Evolutionary conservation across 2,888 invertebrate genomes (phyloP), one percentile per base, ranked within the genome.

Genomic region (Limulus polyphemus): DNA sequence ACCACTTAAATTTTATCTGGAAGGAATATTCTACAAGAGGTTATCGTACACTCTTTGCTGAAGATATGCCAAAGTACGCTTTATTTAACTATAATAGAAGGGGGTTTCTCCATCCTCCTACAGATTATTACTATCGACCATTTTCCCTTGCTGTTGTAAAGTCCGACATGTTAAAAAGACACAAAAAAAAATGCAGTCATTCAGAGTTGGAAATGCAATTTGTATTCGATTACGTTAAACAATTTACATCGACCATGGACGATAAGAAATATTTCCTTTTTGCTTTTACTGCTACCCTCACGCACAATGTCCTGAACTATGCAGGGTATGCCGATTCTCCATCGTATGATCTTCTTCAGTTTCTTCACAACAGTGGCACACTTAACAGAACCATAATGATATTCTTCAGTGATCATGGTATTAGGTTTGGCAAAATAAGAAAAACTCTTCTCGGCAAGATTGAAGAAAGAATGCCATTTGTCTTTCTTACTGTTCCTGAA

Each of bases 391-490:
- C 89, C 0, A 80, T 84, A 71, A 59, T 91, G 59, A 75, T 90
- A 11, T 73, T 81, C 54, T 69, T 74, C 68, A 76, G 76, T 62
- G 77, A 77, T 60, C 77, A 77, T 64, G 77, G 77, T 13, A 72
- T 74, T 65, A 69, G 77, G 16, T 75, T 75, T 58, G 76, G 75
- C 11, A 64, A 68, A 47, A 74, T 76, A 50, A 68, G 74, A 49
- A 68, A 71, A 55, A 75, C 75, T 0, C 73, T 71, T 61, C 89
- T 92, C 48, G 79, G 78, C 0, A 74, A 76, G 73, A 80, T 93
- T 73, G 94, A 95, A 76, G 93, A 91, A 74, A 83, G 92, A 56
- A 80, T 92, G 61, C 94, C 95, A 0, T 84, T 91, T 67, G 79
- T 90, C 49, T 84, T 85, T 70, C 76, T 89, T 1, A 75, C 84